Conservation (phyloP, 2,113 vertebrate species). For the Circaetus gallicus region DNA sequence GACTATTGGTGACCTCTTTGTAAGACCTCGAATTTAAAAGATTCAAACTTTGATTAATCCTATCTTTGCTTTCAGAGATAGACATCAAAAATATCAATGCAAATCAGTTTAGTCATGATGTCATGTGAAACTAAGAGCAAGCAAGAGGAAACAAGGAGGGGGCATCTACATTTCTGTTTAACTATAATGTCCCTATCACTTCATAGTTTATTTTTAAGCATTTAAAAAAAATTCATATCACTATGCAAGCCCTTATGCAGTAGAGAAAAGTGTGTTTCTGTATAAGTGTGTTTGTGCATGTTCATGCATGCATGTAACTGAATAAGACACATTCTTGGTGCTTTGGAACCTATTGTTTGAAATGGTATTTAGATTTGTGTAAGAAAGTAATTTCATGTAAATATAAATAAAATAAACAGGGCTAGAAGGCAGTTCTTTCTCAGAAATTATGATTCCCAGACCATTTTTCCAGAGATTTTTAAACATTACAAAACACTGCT, state of each 20-base stretch:
- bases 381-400: neutral
- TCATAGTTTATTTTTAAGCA: neutral
- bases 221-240: neutral
- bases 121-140: rapidly evolving
- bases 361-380: neutral
- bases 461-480: neutral
- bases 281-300: neutral
- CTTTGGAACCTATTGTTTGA: neutral
- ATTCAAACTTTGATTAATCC: neutral
- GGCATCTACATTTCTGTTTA: neutral
- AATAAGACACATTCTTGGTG: neutral
- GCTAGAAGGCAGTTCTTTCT: neutral
- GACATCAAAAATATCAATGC: neutral
- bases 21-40: neutral
- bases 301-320: neutral
- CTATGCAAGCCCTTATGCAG: neutral
- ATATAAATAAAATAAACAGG: neutral
- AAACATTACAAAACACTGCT: neutral
- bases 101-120: neutral
- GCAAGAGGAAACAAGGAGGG: neutral
- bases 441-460: neutral
- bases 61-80: neutral
- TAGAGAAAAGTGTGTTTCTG: neutral
- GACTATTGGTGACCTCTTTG: neutral
- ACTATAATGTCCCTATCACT: neutral